phyloP scores from a whole-genome alignment of 1,140 invertebrate genomes.

The Orius insidiosus region DNA sequence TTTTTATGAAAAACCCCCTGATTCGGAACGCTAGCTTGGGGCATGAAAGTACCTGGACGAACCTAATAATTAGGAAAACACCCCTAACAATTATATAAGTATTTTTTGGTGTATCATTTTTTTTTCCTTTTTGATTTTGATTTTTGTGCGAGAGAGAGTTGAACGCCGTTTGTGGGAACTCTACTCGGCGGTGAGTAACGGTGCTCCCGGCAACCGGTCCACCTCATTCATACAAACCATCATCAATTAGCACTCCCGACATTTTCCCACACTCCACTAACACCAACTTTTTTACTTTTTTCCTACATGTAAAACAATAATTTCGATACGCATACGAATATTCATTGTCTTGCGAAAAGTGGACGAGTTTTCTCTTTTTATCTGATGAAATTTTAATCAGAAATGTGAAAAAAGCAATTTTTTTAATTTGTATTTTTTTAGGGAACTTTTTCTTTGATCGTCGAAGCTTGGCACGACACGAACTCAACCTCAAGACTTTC shows the following conservation, averaged over 20 bases:
- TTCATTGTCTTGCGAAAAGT: constrained; percentile 1
- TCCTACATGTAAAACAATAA: neutral
- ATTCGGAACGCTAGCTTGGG: too few species aligned
- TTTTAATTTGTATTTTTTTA: constrained; percentile 27
- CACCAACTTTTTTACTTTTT: constrained; percentile 3
- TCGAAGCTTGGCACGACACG: constrained; percentile 82
- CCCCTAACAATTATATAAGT: too few species aligned
- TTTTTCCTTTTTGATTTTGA: too few species aligned
- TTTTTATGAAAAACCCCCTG: too few species aligned
- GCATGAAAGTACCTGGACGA: too few species aligned
- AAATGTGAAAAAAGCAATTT: neutral
- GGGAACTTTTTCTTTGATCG: constrained; percentile 88
- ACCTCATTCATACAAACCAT: constrained; percentile 10
- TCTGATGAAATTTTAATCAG: too few species aligned
- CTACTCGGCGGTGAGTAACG: constrained; percentile 1
- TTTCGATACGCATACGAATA: neutral
- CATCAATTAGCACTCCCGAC: constrained; percentile 7
- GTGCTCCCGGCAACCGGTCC: constrained; percentile 9
- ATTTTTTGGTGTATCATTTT: too few species aligned
- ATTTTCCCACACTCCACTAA: constrained; percentile 7
- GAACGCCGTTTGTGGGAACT: too few species aligned
- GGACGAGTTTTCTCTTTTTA: neutral
- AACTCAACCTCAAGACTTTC: constrained; percentile 42
- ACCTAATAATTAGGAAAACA: too few species aligned
- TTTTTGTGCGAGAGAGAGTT: too few species aligned